Percentiles rank a stretch among this genome's conserved stretches.
Evolutionary conservation across 2,888 invertebrate genomes (phyloP).

Genomic region (Nemotelus nigrinus): DNA sequence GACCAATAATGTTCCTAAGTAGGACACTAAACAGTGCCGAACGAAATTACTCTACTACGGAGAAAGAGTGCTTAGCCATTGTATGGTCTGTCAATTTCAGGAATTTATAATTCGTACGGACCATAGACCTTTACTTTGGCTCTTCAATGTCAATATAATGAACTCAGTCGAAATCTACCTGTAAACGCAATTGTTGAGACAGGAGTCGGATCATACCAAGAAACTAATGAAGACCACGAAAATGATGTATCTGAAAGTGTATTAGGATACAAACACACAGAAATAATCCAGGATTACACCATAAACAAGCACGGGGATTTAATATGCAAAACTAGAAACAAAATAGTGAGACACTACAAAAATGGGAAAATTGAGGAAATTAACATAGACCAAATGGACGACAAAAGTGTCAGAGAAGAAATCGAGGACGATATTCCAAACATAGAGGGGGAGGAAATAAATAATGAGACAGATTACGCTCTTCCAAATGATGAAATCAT

Average conservation of each 20-base stretch:
- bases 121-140: no score
- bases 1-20: neutral
- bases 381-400: neutral
- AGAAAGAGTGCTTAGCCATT: constrained; percentile 20
- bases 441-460: neutral
- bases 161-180: no score
- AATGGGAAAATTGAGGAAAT: neutral
- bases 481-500: no score
- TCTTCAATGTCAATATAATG: no score
- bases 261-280: neutral
- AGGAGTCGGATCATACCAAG: neutral
- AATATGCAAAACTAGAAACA: neutral
- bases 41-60: constrained; percentile 9
- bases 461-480: no score
- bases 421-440: neutral
- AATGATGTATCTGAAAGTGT: neutral
- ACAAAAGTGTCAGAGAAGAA: neutral
- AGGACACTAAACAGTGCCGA: constrained; percentile 14
- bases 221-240: neutral
- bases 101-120: no score
- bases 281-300: neutral
- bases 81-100: constrained; percentile 14
- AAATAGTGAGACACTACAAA: neutral
- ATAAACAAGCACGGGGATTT: neutral
- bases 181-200: neutral